Base-by-base conservation (phyloP, 2,797 vertebrate species). In the Siniperca obscura region DNA sequence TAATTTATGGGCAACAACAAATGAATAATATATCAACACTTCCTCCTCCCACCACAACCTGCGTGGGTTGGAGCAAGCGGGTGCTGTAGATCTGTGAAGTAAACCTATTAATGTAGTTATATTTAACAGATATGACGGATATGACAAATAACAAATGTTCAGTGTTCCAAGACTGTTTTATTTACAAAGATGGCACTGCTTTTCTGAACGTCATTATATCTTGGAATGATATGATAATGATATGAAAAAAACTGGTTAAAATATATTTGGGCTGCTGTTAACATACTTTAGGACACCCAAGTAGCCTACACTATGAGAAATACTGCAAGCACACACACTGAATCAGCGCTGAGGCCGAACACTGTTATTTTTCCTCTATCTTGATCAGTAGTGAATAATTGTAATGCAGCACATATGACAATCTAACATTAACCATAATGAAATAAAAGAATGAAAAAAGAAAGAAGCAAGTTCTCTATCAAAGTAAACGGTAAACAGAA, bases 11-110 rank as follows among this genome's bases (percentile, higher is more conserved):
- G 46, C 57, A 65, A 60, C 56, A 80, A 73, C 77, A 76, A 85
- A 86, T 85, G 48, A 86, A 87, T 80, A 90, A 89, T 78, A 76
- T 78, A 84, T 85, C 84, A 82, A 86, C 89, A 86, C 81, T 81
- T 85, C 70, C 66, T 77, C 81, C 79, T 66, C 76, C 89, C 87
- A 87, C 82, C 74, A 56, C 50, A 80, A 11, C 34, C 65, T 84
- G 80, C 3, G 86, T 85, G 87, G 86, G 86, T 42, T 67, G 81
- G 61, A 82, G 71, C 34, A 42, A 90, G 84, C 56, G 44, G 82
- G 75, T 85, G 78, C 68, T 78, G 48, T 74, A 81, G 70, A 81
- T 78, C 70, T 77, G 87, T 70, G 55, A 89, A 80, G 80, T 30
- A 86, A 88, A 85, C 74, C 79, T 74, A 74, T 72, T 82, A 80